Percentiles rank a stretch among this genome's conserved stretches.
Evolutionary conservation across 2,113 vertebrate species (phyloP).

Genomic region (Paradoxurus hermaphroditus): DNA sequence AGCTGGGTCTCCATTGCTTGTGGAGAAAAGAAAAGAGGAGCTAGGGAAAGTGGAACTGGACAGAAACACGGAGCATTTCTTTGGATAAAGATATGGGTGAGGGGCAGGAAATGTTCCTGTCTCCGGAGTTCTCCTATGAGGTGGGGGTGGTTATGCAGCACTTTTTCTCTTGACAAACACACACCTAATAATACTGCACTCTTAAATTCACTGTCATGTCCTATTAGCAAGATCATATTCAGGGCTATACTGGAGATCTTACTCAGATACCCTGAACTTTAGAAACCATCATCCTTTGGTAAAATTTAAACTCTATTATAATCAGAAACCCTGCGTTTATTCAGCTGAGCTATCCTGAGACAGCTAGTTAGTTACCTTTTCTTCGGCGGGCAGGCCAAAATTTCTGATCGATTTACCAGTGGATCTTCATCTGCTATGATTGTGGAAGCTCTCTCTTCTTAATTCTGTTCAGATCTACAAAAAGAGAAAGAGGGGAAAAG

Average conservation of each 20-base stretch:
- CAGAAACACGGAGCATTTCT: neutral
- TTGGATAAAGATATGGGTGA: neutral
- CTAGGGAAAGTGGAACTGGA: neutral
- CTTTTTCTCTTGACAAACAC: neutral
- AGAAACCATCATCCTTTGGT: neutral
- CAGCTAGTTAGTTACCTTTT: conserved; percentile 62
- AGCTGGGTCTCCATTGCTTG: neutral
- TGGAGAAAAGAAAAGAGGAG: neutral
- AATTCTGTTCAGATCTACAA: conserved; percentile 79
- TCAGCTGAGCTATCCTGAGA: neutral
- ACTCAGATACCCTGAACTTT: neutral
- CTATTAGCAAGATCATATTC: neutral
- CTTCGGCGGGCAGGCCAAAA: conserved; percentile 78
- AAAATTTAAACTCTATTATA: conserved; percentile 5
- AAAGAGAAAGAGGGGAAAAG: neutral
- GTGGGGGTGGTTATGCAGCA: neutral
- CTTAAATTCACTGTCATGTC: neutral
- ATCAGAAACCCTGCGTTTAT: neutral
- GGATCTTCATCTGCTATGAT: conserved; percentile 83
- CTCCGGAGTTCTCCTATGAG: neutral
- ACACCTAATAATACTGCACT: neutral
- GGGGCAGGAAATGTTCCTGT: neutral
- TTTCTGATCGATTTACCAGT: conserved; percentile 77
- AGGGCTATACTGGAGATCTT: neutral
- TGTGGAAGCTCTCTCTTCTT: conserved; percentile 76